Evolutionary conservation across 2,797 vertebrate species (phyloP), one percentile per base, ranked within the genome.

Genomic region (Atherinosoma microstoma): DNA sequence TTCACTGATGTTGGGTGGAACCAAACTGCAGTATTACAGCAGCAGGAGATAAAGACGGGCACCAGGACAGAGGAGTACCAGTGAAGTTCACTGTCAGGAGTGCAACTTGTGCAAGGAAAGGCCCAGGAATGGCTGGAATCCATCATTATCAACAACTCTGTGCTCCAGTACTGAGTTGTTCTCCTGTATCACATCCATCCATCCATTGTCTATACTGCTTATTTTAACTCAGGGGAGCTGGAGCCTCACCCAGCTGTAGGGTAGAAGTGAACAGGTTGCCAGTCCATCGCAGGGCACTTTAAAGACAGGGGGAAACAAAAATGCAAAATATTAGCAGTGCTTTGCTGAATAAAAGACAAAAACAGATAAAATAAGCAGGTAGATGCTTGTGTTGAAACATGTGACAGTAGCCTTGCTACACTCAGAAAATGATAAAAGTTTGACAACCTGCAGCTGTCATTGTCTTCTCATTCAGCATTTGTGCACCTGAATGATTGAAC

Each of bases 51-150:
- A 49, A 35, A 4, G 13, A 57, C 20, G 34, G 40, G 36, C 9
- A 8, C 11, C n/a, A 34, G 42, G 18, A 32, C 13, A 53, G 42
- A 49, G 18, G 9, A 35, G 22, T 6, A 20, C 59, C 45, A 34
- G n/a, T 59, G 7, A 58, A 60, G 9, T 10, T 22, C 27, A 34
- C 4, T 20, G 1, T 42, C 30, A 58, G 64, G 45, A 56, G 42
- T 59, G 49, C 3, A 11, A 22, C 32, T 56, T 66, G 34, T 27
- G 47, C 34, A 38, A 29, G 7, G 0, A 66, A 35, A 35, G 15
- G 32, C 13, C n/a, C 22, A 79, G 75, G 76, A 84, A 85, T 84
- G 77, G 54, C 60, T 67, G 78, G 78, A 87, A 86, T 88, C 70
- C 69, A 78, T 83, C 80, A 84, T 80, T 80, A 85, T 73, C 63